These are phyloP conservation scores for Zaprionus kolodkinae DNA, from an alignment of 1,140 invertebrate species.

Conservation along the genomic window DNA sequence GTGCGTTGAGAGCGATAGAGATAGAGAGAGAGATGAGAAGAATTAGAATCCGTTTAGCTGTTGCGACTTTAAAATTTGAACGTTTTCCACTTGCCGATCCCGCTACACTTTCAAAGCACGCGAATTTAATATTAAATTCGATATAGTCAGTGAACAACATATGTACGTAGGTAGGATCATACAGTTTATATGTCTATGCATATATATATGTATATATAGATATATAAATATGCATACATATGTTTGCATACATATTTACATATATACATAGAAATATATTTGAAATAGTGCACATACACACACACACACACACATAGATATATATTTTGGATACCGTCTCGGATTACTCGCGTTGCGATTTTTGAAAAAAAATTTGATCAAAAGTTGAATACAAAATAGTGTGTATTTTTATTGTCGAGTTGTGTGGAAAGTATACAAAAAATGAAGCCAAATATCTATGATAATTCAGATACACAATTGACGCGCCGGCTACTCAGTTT, in stretches of 20 bases:
- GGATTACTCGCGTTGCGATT: constrained; percentile 44
- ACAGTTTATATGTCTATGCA: neutral
- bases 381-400: constrained; percentile 48
- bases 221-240: constrained; percentile 1
- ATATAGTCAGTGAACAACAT: neutral
- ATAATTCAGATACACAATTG: constrained; percentile 24
- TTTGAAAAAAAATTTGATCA: constrained; percentile 35
- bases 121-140: constrained; percentile 33
- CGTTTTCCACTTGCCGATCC: constrained; percentile 55
- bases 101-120: constrained; percentile 40
- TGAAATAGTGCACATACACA: constrained; percentile 4
- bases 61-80: constrained; percentile 57
- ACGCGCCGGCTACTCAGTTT: constrained; percentile 28
- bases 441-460: constrained; percentile 43
- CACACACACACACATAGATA: neutral
- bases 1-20: neutral
- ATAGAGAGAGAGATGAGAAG: no score
- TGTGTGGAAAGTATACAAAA: constrained; percentile 68
- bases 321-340: constrained; percentile 31
- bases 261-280: constrained; percentile 21
- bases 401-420: constrained; percentile 52
- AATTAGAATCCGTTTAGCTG: constrained; percentile 17
- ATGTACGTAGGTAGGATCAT: neutral
- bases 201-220: constrained; percentile 18
- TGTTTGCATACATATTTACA: constrained; percentile 16